Evolutionary conservation across 2,888 invertebrate genomes (phyloP).

Genomic region (Myopa testacea): DNA sequence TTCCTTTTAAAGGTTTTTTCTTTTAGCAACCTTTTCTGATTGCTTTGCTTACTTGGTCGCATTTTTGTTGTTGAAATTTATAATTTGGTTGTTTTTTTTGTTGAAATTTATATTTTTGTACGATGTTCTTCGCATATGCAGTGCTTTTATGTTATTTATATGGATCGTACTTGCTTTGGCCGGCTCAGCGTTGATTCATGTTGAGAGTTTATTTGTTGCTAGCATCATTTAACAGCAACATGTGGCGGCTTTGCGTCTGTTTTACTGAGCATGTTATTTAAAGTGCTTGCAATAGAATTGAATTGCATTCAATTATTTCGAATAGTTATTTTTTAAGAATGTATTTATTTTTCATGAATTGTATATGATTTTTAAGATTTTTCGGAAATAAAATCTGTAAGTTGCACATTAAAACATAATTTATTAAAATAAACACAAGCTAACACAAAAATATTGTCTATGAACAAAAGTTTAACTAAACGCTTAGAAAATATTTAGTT

Average conservation of each 20-base stretch:
- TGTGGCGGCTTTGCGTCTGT: background rate
- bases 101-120: too few relatives aligned
- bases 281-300: background rate
- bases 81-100: too few relatives aligned
- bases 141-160: background rate
- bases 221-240: background rate
- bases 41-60: background rate
- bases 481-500: too few relatives aligned
- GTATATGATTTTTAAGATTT: too few relatives aligned
- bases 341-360: too few relatives aligned
- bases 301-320: too few relatives aligned
- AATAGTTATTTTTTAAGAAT: too few relatives aligned
- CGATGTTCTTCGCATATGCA: background rate
- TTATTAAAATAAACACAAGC: too few relatives aligned
- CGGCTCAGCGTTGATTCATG: background rate
- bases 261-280: background rate
- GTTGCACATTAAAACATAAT: too few relatives aligned
- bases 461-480: too few relatives aligned
- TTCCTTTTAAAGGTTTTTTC: background rate
- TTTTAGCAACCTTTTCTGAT: background rate
- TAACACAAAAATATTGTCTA: too few relatives aligned
- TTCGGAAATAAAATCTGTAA: too few relatives aligned
- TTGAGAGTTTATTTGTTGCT: constrained; percentile 20
- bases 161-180: background rate
- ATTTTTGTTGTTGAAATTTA: constrained; percentile 3